phyloP scores from a whole-genome alignment of 2,888 invertebrate genomes.

The Tupiocoris notatus region DNA sequence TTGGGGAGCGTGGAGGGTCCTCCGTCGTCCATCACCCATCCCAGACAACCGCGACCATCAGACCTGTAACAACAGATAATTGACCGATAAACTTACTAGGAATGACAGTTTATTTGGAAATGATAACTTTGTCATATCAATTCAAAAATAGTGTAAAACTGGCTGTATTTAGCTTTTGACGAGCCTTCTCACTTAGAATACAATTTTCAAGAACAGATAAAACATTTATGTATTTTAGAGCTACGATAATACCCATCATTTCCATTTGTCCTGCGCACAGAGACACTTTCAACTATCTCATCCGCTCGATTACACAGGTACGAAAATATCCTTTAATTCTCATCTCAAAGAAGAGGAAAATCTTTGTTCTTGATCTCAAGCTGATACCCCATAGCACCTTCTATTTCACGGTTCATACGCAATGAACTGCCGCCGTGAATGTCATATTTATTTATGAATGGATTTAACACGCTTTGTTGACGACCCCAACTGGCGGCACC shows the following conservation, averaged over 20 bases:
- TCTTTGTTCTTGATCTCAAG: background rate
- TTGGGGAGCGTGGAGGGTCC: conserved; percentile 28
- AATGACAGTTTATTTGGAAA: too few relatives aligned
- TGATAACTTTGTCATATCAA: too few relatives aligned
- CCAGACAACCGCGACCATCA: conserved; percentile 46
- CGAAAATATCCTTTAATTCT: too few relatives aligned
- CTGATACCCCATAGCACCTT: background rate
- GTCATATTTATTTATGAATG: conserved; percentile 41
- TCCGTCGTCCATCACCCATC: conserved; percentile 48
- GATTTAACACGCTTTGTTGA: conserved; percentile 41
- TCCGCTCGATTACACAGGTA: too few relatives aligned
- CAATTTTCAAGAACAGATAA: too few relatives aligned
- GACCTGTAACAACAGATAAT: conserved; percentile 45
- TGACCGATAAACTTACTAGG: background rate
- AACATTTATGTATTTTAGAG: too few relatives aligned
- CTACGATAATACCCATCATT: too few relatives aligned
- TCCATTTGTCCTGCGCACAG: too few relatives aligned
- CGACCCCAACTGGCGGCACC: conserved; percentile 23
- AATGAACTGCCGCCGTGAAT: background rate
- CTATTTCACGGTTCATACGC: conserved; percentile 39
- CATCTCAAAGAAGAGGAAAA: background rate
- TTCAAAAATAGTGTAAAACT: too few relatives aligned
- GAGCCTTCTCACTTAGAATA: too few relatives aligned
- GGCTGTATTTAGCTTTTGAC: too few relatives aligned
- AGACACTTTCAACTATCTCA: too few relatives aligned